Evolutionary conservation across 92 coral and sea anemone species (phyloP).

Genomic region (Paragorgia papillata): DNA sequence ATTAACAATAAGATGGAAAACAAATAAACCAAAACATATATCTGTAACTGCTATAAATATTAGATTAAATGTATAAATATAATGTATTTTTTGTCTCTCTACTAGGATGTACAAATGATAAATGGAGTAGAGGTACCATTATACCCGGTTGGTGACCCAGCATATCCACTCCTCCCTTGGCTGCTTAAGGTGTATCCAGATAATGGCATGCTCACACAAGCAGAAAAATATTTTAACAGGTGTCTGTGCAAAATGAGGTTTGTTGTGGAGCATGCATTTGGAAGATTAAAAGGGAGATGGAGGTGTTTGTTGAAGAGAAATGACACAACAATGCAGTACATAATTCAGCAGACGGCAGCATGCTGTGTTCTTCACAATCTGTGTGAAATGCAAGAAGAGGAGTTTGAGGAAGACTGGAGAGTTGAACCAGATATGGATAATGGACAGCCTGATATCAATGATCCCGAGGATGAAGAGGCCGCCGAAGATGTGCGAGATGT

Average conservation of each 20-base stretch:
- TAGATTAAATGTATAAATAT: no score
- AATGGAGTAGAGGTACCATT: constrained; percentile 31
- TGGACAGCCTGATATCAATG: neutral
- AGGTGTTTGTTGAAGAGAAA: constrained; percentile 10
- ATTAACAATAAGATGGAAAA: no score
- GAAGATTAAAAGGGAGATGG: constrained; percentile 33
- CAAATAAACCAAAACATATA: no score
- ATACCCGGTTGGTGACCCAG: constrained; percentile 31
- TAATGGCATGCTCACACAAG: constrained; percentile 34
- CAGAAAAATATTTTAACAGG: constrained; percentile 9
- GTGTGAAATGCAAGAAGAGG: constrained; percentile 38
- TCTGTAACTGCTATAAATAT: no score
- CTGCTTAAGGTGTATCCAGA: constrained; percentile 18
- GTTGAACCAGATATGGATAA: constrained; percentile 2
- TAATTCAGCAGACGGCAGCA: constrained; percentile 34
- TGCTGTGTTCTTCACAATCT: constrained; percentile 27
- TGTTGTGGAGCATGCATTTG: constrained; percentile 38
- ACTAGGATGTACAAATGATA: constrained; percentile 14
- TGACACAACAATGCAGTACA: constrained; percentile 22
- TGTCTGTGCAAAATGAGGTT: constrained; percentile 36
- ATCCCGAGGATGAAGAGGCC: neutral
- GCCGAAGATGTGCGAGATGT: constrained; percentile 10
- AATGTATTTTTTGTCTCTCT: neutral
- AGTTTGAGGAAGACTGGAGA: constrained; percentile 29
- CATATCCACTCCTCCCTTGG: constrained; percentile 17